Evolutionary conservation across 2,113 vertebrate genomes (phyloP), one percentile per base, ranked within the genome.

Genomic region (Lepisosteus oculatus): DNA sequence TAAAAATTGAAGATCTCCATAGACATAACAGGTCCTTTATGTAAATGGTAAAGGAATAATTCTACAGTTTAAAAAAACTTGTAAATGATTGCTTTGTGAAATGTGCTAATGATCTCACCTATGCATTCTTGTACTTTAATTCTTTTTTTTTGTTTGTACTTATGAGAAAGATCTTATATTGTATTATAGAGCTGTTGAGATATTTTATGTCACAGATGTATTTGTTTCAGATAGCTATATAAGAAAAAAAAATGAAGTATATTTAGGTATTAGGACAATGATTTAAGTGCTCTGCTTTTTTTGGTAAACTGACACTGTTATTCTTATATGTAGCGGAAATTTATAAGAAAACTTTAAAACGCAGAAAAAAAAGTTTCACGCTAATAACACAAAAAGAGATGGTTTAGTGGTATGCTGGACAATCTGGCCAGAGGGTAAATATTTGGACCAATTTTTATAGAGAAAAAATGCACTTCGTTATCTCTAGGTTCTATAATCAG

Each of bases 171-270:
- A 76, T 54, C 14, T 89, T 93, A 91, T 95, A 94, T 92, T 96
- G 94, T 97, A 94, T 93, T 87, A 95, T 95, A 96, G 93, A 95
- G 88, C 89, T 93, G 93, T 95, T 93, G 83, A 93, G 87, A 95
- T 94, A 90, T 92, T 93, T 92, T 92, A 93, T 93, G 86, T 92
- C 92, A 89, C 90, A 94, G 90, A 87, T 93, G 86, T 93, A 90
- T 91, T 72, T 92, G 93, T 96, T 96, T 87, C 87, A 87, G 84
- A 92, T 90, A 94, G 87, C 86, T 85, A 83, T 94, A 90, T 89
- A 83, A 90, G 43, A 67, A 75, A 78, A 65, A 51, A 87, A 85
- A 80, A 93, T 89, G 86, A 89, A 88, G 88, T 91, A 88, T 93
- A 94, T 95, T 93, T 95, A 96, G 94, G 88, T 87, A 86, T 84